These are phyloP conservation scores for Rhinella marina DNA, from an alignment of 2,797 vertebrate species.

Conservation along the genomic window DNA sequence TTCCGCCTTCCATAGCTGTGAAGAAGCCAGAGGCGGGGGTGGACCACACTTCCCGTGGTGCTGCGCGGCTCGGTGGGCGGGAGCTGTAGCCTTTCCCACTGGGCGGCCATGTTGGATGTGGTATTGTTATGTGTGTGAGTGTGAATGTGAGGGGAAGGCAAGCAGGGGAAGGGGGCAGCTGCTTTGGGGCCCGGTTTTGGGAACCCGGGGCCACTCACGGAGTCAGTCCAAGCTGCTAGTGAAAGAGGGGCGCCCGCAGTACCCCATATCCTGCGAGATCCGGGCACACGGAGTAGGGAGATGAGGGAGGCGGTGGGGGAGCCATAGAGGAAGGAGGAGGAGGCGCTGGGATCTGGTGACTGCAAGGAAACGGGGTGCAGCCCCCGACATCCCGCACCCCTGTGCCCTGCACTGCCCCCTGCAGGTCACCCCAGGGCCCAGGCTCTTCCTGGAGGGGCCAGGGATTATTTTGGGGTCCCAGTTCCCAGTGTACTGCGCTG, in stretches of 20 bases:
- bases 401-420: neutral
- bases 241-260: slow-evolving; percentile 28
- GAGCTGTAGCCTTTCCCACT: slow-evolving; percentile 50
- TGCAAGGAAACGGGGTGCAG: neutral
- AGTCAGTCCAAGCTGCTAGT: neutral
- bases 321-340: slow-evolving; percentile 48
- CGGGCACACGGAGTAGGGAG: neutral
- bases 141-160: slow-evolving; percentile 51
- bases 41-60: slow-evolving; percentile 34
- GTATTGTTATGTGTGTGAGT: slow-evolving; percentile 62
- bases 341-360: slow-evolving; percentile 6
- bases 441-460: neutral
- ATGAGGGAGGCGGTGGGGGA: slow-evolving; percentile 41
- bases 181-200: slow-evolving; percentile 24
- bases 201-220: slow-evolving; percentile 7
- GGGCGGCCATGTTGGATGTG: slow-evolving; percentile 61
- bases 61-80: slow-evolving; percentile 45
- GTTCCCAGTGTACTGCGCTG: neutral
- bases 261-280: neutral
- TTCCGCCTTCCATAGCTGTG: slow-evolving; percentile 26
- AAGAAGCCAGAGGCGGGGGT: too few species aligned
- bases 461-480: neutral
- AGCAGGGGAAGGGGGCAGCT: slow-evolving; percentile 42
- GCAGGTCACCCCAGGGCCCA: neutral
- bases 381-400: neutral